phyloP scores from a whole-genome alignment of 1,140 invertebrate species.

The Adoxophyes honmai region DNA sequence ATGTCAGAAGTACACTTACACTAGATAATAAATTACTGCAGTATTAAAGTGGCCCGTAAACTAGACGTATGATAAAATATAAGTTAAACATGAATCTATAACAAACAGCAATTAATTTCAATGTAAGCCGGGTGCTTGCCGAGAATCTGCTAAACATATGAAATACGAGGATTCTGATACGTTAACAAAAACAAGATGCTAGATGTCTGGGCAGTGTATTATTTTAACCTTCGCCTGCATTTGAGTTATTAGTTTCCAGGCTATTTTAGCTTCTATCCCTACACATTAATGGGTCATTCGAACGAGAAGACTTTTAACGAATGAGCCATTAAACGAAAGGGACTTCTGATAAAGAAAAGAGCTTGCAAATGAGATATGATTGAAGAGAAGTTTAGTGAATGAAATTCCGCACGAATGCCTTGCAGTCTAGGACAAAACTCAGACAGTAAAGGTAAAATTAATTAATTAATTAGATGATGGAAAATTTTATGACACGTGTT shows the following conservation, averaged over 20 bases:
- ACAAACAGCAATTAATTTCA: not conserved
- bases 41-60: not conserved
- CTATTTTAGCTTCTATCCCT: not conserved
- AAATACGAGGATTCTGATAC: conserved; percentile 3
- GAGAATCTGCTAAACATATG: conserved; percentile 2
- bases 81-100: not conserved
- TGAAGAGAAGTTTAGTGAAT: too few relatives aligned
- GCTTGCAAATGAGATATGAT: not conserved
- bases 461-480: too few relatives aligned
- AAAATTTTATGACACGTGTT: too few relatives aligned
- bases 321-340: not conserved
- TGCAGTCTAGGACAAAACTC: too few relatives aligned
- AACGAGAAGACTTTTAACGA: not conserved
- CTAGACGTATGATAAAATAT: not conserved
- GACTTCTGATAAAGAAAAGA: not conserved
- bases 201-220: conserved; percentile 8
- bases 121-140: not conserved
- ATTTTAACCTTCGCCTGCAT: not conserved
- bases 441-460: too few relatives aligned
- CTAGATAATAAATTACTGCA: not conserved
- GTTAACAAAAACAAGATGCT: not conserved
- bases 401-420: too few relatives aligned
- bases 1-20: not conserved
- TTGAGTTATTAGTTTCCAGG: not conserved
- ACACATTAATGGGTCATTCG: not conserved